These are phyloP conservation scores for Aphelinus atriplicis DNA, from an alignment of 1,140 invertebrate genomes.

Conservation along the genomic window DNA sequence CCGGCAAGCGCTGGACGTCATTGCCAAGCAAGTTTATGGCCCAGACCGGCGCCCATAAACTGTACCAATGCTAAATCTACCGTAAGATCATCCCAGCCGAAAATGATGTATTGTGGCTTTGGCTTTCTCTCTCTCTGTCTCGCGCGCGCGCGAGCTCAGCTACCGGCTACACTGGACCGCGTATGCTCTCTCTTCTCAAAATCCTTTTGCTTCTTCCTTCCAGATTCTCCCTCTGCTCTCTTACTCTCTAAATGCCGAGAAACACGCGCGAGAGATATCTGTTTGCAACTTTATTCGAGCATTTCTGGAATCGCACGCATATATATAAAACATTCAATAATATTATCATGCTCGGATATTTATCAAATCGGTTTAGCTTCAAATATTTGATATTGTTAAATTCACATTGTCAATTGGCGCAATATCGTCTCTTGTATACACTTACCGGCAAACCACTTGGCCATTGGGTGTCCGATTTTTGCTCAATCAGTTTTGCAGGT, in stretches of 20 bases:
- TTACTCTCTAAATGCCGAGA: background rate
- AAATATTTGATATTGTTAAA: too few species aligned
- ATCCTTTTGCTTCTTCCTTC: background rate
- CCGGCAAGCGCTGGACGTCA: constrained; percentile 54
- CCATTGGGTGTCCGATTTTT: too few species aligned
- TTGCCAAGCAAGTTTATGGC: constrained; percentile 67
- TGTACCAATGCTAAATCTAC: constrained; percentile 67
- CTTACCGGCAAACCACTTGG: too few species aligned
- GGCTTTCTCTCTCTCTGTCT: too few species aligned
- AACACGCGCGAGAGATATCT: too few species aligned
- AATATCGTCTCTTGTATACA: too few species aligned
- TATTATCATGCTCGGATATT: too few species aligned
- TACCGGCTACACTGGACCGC: background rate
- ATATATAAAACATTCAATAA: background rate
- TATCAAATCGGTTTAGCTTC: too few species aligned
- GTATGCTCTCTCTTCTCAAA: constrained; percentile 10
- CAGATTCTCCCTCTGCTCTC: background rate
- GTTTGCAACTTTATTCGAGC: too few species aligned
- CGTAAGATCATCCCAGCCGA: constrained; percentile 67
- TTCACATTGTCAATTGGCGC: too few species aligned
- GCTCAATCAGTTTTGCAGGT: too few species aligned
- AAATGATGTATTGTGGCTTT: constrained; percentile 65
- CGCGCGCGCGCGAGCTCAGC: background rate
- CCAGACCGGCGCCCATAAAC: constrained; percentile 65
- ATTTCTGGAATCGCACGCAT: background rate